Conservation (phyloP, 2,113 vertebrate genomes). For the Australoheros scitulus region DNA sequence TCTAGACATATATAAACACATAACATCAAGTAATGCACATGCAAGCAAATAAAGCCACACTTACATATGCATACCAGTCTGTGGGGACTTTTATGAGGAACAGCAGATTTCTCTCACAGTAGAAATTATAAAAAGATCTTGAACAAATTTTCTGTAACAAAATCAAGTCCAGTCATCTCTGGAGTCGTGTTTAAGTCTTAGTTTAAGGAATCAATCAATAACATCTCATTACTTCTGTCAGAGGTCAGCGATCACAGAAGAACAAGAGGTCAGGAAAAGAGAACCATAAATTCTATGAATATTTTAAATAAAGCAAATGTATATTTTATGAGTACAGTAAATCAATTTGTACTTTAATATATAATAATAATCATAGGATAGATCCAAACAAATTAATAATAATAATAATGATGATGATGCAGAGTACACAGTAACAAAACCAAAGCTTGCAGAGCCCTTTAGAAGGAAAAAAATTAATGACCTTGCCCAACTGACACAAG, state of each 20-base stretch:
- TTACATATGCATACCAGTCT: background rate
- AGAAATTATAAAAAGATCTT: background rate
- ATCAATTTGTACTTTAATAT: too few species aligned
- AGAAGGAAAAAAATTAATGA: too few species aligned
- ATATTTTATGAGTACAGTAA: background rate
- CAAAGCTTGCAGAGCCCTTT: background rate
- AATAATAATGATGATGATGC: background rate
- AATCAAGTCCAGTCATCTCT: background rate
- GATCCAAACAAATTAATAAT: too few species aligned
- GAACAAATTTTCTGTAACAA: background rate
- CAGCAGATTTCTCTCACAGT: background rate
- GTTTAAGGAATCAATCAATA: background rate
- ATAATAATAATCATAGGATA: too few species aligned
- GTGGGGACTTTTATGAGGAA: background rate
- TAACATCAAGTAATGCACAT: conserved; percentile 6
- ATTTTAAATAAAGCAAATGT: background rate
- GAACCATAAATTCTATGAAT: background rate
- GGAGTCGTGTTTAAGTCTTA: background rate
- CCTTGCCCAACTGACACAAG: too few species aligned
- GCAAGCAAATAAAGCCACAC: background rate
- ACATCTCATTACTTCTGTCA: background rate
- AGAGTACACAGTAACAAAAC: too few species aligned
- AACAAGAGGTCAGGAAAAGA: background rate
- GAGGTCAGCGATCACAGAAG: background rate
- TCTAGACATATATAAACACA: background rate